A percentile compares a stretch with the other conserved stretches of the same genome.
Evolutionary conservation across 2,113 vertebrate genomes (phyloP).

Genomic region (Reinhardtius hippoglossoides): DNA sequence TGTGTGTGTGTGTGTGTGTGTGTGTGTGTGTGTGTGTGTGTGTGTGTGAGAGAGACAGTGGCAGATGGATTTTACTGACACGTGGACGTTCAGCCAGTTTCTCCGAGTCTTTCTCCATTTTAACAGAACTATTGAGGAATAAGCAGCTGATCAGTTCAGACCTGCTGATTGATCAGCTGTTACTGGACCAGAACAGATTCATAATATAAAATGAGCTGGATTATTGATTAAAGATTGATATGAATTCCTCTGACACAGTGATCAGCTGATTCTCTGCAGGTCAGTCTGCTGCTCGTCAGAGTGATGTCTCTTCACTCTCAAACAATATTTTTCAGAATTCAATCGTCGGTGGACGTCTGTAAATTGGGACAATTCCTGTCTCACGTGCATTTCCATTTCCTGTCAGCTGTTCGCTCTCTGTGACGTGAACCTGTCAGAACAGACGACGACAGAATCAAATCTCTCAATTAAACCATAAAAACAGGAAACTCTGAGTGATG

Average conservation of each 20-base stretch:
- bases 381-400: too few relatives aligned
- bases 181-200: background rate
- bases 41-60: background rate
- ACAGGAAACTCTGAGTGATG: too few relatives aligned
- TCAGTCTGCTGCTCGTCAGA: too few relatives aligned
- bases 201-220: background rate
- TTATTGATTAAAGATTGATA: background rate
- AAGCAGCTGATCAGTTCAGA: too few relatives aligned
- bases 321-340: too few relatives aligned
- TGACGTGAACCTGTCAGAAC: too few relatives aligned
- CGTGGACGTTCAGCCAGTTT: conserved; percentile 34
- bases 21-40: background rate
- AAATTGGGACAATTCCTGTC: too few relatives aligned
- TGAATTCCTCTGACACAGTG: too few relatives aligned
- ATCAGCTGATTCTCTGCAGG: too few relatives aligned
- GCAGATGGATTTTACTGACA: conserved; percentile 1
- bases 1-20: background rate
- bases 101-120: background rate
- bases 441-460: background rate
- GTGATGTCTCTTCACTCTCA: too few relatives aligned
- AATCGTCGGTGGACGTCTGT: too few relatives aligned
- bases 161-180: background rate
- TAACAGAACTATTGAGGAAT: background rate
- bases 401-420: too few relatives aligned
- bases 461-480: background rate